Conservation (phyloP, 1,140 invertebrate species). For the Pseudomyrmex sp. region DNA sequence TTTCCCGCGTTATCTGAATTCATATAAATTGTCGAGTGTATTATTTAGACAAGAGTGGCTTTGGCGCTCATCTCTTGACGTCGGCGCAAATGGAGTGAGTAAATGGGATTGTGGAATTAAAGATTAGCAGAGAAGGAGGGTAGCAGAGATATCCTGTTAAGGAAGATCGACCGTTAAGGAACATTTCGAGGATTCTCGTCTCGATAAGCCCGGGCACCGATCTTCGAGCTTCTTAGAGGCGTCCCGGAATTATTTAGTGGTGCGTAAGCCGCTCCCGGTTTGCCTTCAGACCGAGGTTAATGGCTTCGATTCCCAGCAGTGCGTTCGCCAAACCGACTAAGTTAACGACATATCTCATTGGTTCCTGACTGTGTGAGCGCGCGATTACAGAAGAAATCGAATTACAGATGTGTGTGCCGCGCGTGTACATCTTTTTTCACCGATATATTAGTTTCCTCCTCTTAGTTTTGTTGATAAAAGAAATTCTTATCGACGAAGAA, state of each 20-base stretch:
- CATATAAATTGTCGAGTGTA: neutral
- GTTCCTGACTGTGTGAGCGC: constrained; percentile 16
- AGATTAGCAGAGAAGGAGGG: constrained; percentile 63
- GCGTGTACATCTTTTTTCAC: neutral
- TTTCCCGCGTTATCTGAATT: neutral
- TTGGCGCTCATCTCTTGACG: constrained; percentile 1
- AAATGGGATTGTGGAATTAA: constrained; percentile 70
- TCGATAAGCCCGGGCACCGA: constrained; percentile 65
- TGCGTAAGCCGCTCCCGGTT: constrained; percentile 66
- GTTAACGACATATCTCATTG: constrained; percentile 66
- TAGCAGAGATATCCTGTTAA: constrained; percentile 65
- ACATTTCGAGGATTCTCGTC: constrained; percentile 67
- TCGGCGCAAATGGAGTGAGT: constrained; percentile 53
- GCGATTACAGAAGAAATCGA: constrained; percentile 45
- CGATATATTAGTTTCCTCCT: neutral
- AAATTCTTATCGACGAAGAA: constrained; percentile 19
- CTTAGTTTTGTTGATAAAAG: neutral
- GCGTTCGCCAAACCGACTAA: constrained; percentile 53
- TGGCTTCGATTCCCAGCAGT: constrained; percentile 73
- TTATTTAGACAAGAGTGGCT: constrained; percentile 22
- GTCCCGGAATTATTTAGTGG: constrained; percentile 73
- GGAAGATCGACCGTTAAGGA: constrained; percentile 63
- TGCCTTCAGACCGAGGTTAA: constrained; percentile 68
- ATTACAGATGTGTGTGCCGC: constrained; percentile 31
- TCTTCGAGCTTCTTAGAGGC: constrained; percentile 65